A percentile compares a stretch with the other conserved stretches of the same genome.
Evolutionary conservation across 92 coral and sea anemone genomes (phyloP).

Genomic region (Epizoanthus scotinus): DNA sequence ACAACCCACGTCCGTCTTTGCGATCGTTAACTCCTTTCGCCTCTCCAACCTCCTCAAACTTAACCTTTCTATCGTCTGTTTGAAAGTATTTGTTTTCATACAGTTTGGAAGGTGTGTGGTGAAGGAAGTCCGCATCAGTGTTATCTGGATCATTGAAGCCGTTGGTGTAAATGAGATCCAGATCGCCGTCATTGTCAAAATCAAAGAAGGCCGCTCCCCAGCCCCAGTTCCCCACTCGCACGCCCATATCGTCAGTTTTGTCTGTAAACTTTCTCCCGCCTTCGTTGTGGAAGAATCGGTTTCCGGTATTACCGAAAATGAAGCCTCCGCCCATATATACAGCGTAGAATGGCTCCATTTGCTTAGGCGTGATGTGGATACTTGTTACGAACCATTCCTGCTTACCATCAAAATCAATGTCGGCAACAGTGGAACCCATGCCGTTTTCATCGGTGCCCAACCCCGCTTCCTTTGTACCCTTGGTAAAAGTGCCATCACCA

Average conservation of each 20-base stretch:
- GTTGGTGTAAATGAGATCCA: conserved; percentile 91
- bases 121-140: conserved; percentile 96
- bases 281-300: conserved; percentile 75
- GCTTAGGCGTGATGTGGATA: conserved; percentile 85
- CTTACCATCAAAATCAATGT: conserved; percentile 86
- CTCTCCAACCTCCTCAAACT: conserved; percentile 79
- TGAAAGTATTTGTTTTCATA: conserved; percentile 79
- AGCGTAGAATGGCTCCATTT: conserved; percentile 90
- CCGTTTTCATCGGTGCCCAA: conserved; percentile 97
- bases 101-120: conserved; percentile 86
- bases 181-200: conserved; percentile 96
- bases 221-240: conserved; percentile 91
- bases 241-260: conserved; percentile 81
- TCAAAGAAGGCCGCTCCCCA: conserved; percentile 99
- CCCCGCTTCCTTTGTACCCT: conserved; percentile 76
- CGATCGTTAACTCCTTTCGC: conserved; percentile 78
- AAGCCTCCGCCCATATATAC: conserved; percentile 94
- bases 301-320: conserved; percentile 94
- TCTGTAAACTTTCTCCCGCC: conserved; percentile 91
- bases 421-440: conserved; percentile 96
- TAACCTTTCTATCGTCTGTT: conserved; percentile 59
- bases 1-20: conserved; percentile 88
- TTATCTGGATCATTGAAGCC: conserved; percentile 97
- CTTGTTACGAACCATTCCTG: conserved; percentile 98
- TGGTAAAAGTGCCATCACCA: conserved; percentile 90